These are phyloP conservation scores for Beaufortia kweichowensis DNA, from an alignment of 2,113 vertebrate genomes.

Conservation along the genomic window DNA sequence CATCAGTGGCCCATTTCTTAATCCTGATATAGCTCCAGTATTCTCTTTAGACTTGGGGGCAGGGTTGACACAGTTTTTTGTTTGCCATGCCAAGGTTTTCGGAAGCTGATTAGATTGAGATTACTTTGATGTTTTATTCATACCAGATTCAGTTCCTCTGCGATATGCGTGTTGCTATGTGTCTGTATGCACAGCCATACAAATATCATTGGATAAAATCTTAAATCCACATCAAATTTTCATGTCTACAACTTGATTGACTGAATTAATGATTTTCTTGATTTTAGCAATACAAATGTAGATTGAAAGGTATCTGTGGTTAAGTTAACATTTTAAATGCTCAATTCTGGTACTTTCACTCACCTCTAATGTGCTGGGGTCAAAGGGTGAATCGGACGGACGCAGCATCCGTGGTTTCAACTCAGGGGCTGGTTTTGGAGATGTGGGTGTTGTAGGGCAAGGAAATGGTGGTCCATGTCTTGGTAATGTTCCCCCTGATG, in stretches of 20 bases:
- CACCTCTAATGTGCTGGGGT: conserved; percentile 77
- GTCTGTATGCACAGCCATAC: neutral
- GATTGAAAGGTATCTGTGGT: neutral
- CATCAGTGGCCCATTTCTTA: conserved; percentile 62
- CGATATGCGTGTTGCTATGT: neutral
- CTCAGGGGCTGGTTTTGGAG: conserved; percentile 64
- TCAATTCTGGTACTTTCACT: conserved; percentile 46
- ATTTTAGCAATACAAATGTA: neutral
- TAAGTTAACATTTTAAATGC: neutral
- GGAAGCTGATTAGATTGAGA: conserved; percentile 12
- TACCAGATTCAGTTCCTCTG: neutral
- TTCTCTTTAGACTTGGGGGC: conserved; percentile 50
- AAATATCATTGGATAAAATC: neutral
- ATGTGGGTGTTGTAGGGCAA: conserved; percentile 57
- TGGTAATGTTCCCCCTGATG: conserved; percentile 65
- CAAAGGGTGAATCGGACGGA: conserved; percentile 73
- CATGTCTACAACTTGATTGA: neutral
- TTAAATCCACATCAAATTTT: neutral
- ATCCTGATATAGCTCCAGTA: conserved; percentile 53
- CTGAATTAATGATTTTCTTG: neutral
- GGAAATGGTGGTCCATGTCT: conserved; percentile 75
- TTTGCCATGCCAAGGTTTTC: conserved; percentile 25
- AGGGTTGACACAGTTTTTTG: conserved; percentile 54
- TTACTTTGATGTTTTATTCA: neutral
- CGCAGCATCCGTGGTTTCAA: conserved; percentile 73